Evolutionary conservation across 2,888 invertebrate genomes (phyloP).

Genomic region (Pseudanteris insignis): DNA sequence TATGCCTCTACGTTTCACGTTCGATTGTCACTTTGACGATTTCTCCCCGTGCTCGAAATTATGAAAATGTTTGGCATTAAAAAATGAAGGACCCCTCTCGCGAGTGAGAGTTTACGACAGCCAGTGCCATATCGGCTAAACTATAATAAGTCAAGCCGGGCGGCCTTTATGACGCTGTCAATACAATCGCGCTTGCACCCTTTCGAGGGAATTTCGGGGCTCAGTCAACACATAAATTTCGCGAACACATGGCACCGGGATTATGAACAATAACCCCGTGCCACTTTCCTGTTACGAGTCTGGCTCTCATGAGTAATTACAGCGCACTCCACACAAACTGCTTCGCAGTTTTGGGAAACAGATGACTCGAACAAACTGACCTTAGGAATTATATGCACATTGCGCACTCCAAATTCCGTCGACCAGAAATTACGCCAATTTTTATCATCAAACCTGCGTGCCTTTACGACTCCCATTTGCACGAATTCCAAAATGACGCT

Average conservation of each 20-base stretch:
- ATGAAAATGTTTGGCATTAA: too few relatives aligned
- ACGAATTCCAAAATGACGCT: too few relatives aligned
- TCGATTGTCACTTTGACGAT: too few relatives aligned
- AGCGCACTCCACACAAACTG: slow-evolving; percentile 56
- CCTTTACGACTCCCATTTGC: slow-evolving; percentile 24
- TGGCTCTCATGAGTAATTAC: slow-evolving; percentile 58
- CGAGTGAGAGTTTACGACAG: slow-evolving; percentile 31
- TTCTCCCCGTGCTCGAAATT: too few relatives aligned
- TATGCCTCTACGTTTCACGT: too few relatives aligned
- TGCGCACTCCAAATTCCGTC: slow-evolving; percentile 7
- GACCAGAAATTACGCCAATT: slow-evolving; percentile 10
- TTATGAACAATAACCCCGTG: slow-evolving; percentile 62
- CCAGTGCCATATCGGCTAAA: slow-evolving; percentile 14
- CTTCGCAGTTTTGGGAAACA: slow-evolving; percentile 50
- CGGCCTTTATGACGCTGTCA: slow-evolving; percentile 36
- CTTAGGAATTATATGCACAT: slow-evolving; percentile 30
- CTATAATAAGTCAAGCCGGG: slow-evolving; percentile 21
- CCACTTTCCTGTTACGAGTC: slow-evolving; percentile 48
- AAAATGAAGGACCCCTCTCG: too few relatives aligned
- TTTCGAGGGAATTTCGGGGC: slow-evolving; percentile 46
- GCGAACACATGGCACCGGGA: slow-evolving; percentile 59
- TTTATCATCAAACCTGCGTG: neutral
- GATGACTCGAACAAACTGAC: slow-evolving; percentile 32
- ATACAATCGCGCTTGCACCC: slow-evolving; percentile 39
- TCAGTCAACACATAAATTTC: slow-evolving; percentile 60